A percentile compares a stretch with the other conserved stretches of the same genome.
These are phyloP conservation scores for Aphelenchoides fujianensis DNA, from an alignment of 1,140 invertebrate genomes.

Conservation along the genomic window DNA sequence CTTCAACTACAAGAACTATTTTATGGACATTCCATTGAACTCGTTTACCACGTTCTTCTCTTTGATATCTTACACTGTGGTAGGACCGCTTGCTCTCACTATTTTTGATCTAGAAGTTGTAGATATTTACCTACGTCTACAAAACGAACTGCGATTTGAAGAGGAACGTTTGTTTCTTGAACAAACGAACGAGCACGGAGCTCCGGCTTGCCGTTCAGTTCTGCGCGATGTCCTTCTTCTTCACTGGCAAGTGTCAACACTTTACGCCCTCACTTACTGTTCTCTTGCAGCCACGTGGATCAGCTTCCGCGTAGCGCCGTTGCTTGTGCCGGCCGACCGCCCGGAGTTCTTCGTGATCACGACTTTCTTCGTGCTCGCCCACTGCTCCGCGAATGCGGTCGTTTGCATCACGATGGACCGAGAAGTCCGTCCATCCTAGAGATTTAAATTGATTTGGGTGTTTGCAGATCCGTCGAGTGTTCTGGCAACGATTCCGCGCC, in stretches of 20 bases:
- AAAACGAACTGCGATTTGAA: not conserved
- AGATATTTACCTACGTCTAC: constrained; percentile 3
- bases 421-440: not conserved
- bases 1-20: constrained; percentile 5
- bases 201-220: constrained; percentile 2
- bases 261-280: not conserved
- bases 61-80: not conserved
- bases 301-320: not conserved
- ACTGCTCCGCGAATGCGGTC: constrained; percentile 5
- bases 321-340: not conserved
- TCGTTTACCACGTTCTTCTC: not conserved
- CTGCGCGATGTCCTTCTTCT: constrained; percentile 2
- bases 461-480: no score
- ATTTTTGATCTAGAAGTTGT: not conserved
- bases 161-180: not conserved
- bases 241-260: not conserved
- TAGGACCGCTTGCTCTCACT: not conserved
- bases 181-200: not conserved
- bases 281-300: constrained; percentile 10
- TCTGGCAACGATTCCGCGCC: no score
- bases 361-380: not conserved
- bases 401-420: not conserved
- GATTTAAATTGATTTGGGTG: no score
- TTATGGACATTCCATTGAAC: constrained; percentile 5
- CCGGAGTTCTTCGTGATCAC: not conserved